Percentiles rank a stretch among this genome's conserved stretches.
Evolutionary conservation across 2,888 invertebrate species (phyloP).

Genomic region (Diabrotica balteata): DNA sequence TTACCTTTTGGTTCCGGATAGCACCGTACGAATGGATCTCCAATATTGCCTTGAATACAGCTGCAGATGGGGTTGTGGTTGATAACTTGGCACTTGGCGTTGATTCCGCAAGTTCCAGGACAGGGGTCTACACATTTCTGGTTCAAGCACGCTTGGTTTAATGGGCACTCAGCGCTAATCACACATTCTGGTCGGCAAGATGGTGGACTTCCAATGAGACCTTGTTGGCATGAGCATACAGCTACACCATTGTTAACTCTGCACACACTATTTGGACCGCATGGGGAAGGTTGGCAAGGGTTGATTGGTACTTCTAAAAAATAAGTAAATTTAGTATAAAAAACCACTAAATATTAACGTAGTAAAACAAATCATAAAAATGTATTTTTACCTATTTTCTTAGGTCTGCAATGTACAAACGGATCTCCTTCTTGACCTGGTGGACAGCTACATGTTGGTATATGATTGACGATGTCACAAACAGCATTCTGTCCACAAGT

Average conservation of each 20-base stretch:
- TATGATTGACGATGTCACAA: constrained; percentile 83
- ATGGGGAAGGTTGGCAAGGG: constrained; percentile 76
- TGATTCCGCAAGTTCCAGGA: constrained; percentile 77
- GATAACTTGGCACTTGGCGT: constrained; percentile 77
- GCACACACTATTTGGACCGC: constrained; percentile 74
- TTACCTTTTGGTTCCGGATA: constrained; percentile 59
- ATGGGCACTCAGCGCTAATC: constrained; percentile 79
- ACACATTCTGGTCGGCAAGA: constrained; percentile 81
- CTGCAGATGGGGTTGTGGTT: constrained; percentile 83
- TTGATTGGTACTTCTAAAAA: constrained; percentile 59
- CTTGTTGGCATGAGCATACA: constrained; percentile 74
- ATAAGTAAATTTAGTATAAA: not conserved
- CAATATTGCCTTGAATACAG: constrained; percentile 72
- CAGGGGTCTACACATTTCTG: constrained; percentile 85
- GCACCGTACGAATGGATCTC: constrained; percentile 80
- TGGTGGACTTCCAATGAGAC: constrained; percentile 77
- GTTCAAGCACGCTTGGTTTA: constrained; percentile 80
- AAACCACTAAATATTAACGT: too few species aligned
- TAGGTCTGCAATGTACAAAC: constrained; percentile 65
- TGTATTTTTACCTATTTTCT: constrained; percentile 40
- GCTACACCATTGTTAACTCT: constrained; percentile 65
- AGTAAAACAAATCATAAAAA: too few species aligned
- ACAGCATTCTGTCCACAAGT: constrained; percentile 81
- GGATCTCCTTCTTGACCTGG: constrained; percentile 80
- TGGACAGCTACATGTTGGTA: constrained; percentile 81